Percentiles rank a stretch among this genome's conserved stretches.
phyloP scores from a whole-genome alignment of 2,113 vertebrate genomes.

The Rynchops niger region DNA sequence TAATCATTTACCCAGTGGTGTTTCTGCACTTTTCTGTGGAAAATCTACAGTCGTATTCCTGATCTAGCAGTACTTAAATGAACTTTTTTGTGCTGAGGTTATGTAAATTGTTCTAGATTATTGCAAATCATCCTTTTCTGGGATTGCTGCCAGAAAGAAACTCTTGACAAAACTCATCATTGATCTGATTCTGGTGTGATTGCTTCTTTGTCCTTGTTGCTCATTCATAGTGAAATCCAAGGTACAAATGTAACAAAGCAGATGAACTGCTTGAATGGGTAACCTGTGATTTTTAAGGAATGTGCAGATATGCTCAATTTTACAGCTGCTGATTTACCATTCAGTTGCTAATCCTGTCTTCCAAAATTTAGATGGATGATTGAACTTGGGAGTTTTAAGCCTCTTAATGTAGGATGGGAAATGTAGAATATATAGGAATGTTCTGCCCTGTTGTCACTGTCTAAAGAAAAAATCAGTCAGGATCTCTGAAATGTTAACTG shows the following conservation, averaged over 20 bases:
- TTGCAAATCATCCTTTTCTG: not conserved
- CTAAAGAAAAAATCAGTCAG: not conserved
- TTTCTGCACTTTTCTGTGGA: constrained; percentile 3
- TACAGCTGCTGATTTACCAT: not conserved
- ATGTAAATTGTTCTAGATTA: not conserved
- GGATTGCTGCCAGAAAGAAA: not conserved
- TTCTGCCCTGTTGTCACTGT: not conserved
- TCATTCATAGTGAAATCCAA: not conserved
- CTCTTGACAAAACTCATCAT: not conserved
- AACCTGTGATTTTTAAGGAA: not conserved
- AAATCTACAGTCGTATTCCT: not conserved
- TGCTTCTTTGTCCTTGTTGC: not conserved
- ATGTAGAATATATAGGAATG: not conserved
- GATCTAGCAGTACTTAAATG: not conserved
- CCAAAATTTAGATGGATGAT: not conserved
- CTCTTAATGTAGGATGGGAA: not conserved
- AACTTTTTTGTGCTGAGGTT: not conserved
- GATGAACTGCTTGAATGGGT: not conserved
- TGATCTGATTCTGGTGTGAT: not conserved
- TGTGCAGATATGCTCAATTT: not conserved
- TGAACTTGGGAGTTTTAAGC: not conserved
- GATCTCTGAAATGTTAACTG: not conserved
- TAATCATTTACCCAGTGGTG: constrained; percentile 11
- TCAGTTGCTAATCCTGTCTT: not conserved
- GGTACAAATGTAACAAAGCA: not conserved